Evolutionary conservation across 2,797 vertebrate species (phyloP), one percentile per base, ranked within the genome.

Genomic region (Cyprinella venusta): DNA sequence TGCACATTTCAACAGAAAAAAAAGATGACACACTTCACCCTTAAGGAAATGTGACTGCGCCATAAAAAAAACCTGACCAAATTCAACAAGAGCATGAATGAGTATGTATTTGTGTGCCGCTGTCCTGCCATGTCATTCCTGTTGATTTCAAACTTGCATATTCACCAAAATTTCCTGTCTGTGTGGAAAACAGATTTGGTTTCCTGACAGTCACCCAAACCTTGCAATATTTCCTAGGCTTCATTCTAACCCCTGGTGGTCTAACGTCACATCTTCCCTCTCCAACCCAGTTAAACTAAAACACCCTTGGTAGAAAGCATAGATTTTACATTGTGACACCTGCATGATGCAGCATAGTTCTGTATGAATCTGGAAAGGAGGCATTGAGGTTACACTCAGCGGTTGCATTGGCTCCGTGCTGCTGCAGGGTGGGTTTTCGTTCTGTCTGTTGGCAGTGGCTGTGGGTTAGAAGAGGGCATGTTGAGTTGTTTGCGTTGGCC

Each of bases 251-350:
- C 1, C 21, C 45, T 48, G 40, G 24, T 24, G n/a, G 77, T 42
- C 33, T 6, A 50, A 64, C 8, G 52, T 52, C 90, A 89, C 88
- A 86, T 84, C 79, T 72, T 88, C 90, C 70, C 89, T 80, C 38
- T 75, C 79, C 38, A 84, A 75, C 87, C 68, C 85, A 80, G 87
- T 86, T 59, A 88, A 93, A 90, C 89, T 89, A 90, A 92, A 86
- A 81, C 8, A 70, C 81, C 91, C 89, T 89, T 87, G 67, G 38
- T 82, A 83, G 89, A 81, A 56, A 76, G 21, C 4, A 87, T 80
- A 88, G 88, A 90, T 92, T 89, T 91, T 68, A 54, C 84, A 72
- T 63, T 68, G 82, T 54, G 83, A 93, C 90, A 91, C 84, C 84
- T 6, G 19, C 85, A 88, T 88, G 88, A 86, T 52, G 82, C 86